Evolutionary conservation across 2,888 invertebrate species (phyloP).

Genomic region (Orthosia incerta): DNA sequence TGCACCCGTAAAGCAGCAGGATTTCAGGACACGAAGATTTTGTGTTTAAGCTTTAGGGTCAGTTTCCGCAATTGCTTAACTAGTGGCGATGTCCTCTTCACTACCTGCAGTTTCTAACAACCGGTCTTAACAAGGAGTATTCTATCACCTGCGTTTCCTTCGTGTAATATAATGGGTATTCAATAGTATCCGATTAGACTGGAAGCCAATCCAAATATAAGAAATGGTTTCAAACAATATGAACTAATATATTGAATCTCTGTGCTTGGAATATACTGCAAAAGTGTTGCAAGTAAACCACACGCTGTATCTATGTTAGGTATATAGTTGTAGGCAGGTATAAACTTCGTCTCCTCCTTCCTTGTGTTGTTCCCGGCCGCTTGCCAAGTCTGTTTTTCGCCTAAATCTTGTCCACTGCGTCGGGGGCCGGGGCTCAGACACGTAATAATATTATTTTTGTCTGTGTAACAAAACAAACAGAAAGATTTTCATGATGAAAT

Average conservation of each 20-base stretch:
- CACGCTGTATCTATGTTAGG: slow-evolving; percentile 38
- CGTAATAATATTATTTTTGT: slow-evolving; percentile 27
- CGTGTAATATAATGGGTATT: no score
- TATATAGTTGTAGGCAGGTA: slow-evolving; percentile 19
- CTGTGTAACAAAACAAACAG: background rate
- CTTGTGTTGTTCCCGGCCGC: slow-evolving; percentile 41
- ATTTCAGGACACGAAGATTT: no score
- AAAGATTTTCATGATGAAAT: slow-evolving; percentile 25
- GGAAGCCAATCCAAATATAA: no score
- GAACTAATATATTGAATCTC: background rate
- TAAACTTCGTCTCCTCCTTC: slow-evolving; percentile 28
- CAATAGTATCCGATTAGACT: no score
- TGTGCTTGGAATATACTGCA: background rate
- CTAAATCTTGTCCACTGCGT: slow-evolving; percentile 40
- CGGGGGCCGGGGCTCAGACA: slow-evolving; percentile 5
- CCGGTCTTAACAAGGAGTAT: no score
- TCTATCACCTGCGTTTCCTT: no score
- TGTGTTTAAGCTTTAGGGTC: no score
- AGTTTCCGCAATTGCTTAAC: no score
- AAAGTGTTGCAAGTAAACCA: background rate
- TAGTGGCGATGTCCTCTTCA: no score
- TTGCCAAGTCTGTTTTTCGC: slow-evolving; percentile 53
- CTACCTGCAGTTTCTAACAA: no score
- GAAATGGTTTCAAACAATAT: no score
- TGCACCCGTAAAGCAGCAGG: no score